phyloP scores from a whole-genome alignment of 64 coral and sea anemone species.

The Montipora sp. region DNA sequence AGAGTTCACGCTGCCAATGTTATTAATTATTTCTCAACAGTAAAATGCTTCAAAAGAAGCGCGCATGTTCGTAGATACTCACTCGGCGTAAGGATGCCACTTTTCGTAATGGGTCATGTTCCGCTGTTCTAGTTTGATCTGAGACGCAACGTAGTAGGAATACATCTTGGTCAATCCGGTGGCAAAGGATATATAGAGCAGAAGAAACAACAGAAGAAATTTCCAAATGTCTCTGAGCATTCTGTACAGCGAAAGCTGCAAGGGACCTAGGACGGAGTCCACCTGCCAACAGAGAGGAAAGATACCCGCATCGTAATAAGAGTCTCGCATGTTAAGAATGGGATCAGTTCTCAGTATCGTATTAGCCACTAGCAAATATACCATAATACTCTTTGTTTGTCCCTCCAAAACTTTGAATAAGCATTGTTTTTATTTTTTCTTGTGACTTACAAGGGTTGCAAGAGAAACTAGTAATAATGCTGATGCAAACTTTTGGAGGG shows the following conservation, averaged over 20 bases:
- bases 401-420: too few relatives aligned
- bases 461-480: too few relatives aligned
- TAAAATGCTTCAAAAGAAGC: not conserved
- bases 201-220: slow-evolving; percentile 56
- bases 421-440: too few relatives aligned
- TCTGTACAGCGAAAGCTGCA: slow-evolving; percentile 70
- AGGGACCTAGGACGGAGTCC: slow-evolving; percentile 59
- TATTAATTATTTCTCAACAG: not conserved
- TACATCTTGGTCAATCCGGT: slow-evolving; percentile 57
- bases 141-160: slow-evolving; percentile 31
- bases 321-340: too few relatives aligned
- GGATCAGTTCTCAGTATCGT: too few relatives aligned
- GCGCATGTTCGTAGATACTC: not conserved
- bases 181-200: slow-evolving; percentile 56
- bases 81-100: not conserved
- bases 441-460: too few relatives aligned
- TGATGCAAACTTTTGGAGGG: too few relatives aligned
- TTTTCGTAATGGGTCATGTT: not conserved
- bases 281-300: slow-evolving; percentile 3
- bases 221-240: slow-evolving; percentile 58
- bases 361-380: too few relatives aligned
- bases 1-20: too few relatives aligned
- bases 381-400: too few relatives aligned
- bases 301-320: too few relatives aligned
- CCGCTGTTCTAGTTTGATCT: not conserved